Conservation (phyloP, 2,797 vertebrate genomes). For the Protosalanx chinensis region DNA sequence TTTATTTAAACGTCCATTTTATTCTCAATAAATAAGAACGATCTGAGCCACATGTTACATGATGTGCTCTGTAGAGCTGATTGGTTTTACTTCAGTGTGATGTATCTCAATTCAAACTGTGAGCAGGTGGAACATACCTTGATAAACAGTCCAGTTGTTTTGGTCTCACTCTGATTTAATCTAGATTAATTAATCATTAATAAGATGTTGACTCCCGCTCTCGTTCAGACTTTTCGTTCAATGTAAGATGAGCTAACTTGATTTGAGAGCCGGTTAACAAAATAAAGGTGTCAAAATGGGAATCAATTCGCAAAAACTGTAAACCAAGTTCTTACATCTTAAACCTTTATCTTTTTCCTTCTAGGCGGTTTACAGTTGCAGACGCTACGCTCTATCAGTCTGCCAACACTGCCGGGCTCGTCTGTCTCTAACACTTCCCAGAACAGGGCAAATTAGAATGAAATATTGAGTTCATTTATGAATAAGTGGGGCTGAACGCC, state of each 20-base stretch:
- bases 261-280: background rate
- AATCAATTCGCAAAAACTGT: slow-evolving; percentile 28
- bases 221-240: background rate
- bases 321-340: slow-evolving; percentile 25
- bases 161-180: no score
- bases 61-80: no score
- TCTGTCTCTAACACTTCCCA: slow-evolving; percentile 60
- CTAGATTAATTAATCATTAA: no score
- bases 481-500: slow-evolving; percentile 74
- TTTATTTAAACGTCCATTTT: background rate
- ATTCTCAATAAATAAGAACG: background rate
- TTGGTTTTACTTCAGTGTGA: no score
- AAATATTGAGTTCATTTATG: slow-evolving; percentile 76
- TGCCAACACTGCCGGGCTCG: slow-evolving; percentile 46
- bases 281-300: slow-evolving; percentile 2
- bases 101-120: no score
- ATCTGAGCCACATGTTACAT: no score
- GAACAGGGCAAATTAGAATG: slow-evolving; percentile 68
- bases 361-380: slow-evolving; percentile 49
- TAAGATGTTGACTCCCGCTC: no score
- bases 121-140: no score
- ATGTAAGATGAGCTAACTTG: background rate
- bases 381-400: slow-evolving; percentile 37
- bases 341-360: slow-evolving; percentile 31
- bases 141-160: no score